phyloP scores from a whole-genome alignment of 2,797 vertebrate species.

The Nyctalus aviator region DNA sequence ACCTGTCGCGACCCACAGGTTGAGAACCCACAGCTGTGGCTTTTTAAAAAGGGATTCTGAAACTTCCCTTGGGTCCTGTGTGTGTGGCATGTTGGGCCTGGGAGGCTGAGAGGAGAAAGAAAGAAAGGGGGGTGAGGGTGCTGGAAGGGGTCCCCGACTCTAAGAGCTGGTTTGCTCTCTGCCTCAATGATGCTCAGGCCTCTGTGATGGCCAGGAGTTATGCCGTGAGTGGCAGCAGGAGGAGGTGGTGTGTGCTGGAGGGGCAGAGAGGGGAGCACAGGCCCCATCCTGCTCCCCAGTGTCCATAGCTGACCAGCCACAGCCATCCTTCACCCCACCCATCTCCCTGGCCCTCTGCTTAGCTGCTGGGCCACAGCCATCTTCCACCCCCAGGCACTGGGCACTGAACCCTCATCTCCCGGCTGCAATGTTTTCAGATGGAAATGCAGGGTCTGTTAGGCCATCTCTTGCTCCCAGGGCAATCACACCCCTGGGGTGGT shows the following conservation, averaged over 20 bases:
- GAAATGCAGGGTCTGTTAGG: not conserved
- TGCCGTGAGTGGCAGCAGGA: rapidly evolving
- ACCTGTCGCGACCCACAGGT: no score
- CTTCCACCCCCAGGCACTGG: not conserved
- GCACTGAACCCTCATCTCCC: not conserved
- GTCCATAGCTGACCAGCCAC: not conserved
- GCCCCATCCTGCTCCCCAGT: not conserved
- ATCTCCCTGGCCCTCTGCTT: rapidly evolving
- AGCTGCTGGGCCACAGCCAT: not conserved
- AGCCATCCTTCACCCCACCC: not conserved
- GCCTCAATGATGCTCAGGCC: rapidly evolving
- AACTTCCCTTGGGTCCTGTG: not conserved
- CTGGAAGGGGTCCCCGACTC: not conserved
- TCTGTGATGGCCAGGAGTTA: rapidly evolving
- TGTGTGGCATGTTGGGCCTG: not conserved
- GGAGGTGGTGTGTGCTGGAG: not conserved
- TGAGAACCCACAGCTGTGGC: not conserved
- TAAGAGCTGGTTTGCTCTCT: not conserved
- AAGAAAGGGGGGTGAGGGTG: not conserved
- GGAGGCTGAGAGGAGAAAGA: not conserved
- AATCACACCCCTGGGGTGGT: no score
- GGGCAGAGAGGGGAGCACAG: not conserved
- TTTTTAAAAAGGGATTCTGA: not conserved
- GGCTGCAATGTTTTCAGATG: not conserved
- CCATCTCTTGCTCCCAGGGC: not conserved